These are phyloP conservation scores for Chionomys nivalis DNA, from an alignment of 2,113 vertebrate genomes.

Conservation along the genomic window DNA sequence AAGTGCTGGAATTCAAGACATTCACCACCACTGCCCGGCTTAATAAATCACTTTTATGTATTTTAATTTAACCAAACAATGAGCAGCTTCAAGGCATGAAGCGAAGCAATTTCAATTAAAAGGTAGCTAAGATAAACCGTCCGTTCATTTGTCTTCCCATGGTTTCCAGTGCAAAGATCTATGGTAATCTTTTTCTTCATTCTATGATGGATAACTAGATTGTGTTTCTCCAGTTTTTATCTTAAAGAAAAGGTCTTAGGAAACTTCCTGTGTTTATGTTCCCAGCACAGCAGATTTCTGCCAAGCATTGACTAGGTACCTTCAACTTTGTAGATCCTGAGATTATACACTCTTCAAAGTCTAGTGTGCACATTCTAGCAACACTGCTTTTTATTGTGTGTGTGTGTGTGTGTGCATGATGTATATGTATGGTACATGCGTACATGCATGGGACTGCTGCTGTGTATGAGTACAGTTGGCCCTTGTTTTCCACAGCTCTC, in stretches of 20 bases:
- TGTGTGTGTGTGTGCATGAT: too few relatives aligned
- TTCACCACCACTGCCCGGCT: too few relatives aligned
- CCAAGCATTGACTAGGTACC: background rate
- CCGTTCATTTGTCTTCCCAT: constrained; percentile 1
- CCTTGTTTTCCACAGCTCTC: background rate
- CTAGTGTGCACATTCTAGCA: too few relatives aligned
- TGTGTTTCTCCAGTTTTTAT: background rate
- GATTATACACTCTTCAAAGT: background rate
- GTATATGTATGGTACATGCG: background rate
- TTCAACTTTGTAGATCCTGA: background rate
- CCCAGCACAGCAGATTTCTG: background rate
- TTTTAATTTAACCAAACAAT: constrained; percentile 30
- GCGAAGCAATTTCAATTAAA: background rate
- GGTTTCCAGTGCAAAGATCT: background rate
- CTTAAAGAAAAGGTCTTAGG: background rate
- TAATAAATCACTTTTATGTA: background rate
- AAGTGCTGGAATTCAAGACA: too few relatives aligned
- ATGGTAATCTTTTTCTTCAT: background rate
- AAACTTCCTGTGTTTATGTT: background rate
- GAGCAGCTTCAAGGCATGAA: background rate
- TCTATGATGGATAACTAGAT: background rate
- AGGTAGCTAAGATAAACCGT: background rate
- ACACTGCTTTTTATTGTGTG: background rate
- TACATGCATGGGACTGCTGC: background rate
- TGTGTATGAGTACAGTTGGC: too few relatives aligned